phyloP scores from a whole-genome alignment of 2,113 vertebrate species.

The Percina caprodes region DNA sequence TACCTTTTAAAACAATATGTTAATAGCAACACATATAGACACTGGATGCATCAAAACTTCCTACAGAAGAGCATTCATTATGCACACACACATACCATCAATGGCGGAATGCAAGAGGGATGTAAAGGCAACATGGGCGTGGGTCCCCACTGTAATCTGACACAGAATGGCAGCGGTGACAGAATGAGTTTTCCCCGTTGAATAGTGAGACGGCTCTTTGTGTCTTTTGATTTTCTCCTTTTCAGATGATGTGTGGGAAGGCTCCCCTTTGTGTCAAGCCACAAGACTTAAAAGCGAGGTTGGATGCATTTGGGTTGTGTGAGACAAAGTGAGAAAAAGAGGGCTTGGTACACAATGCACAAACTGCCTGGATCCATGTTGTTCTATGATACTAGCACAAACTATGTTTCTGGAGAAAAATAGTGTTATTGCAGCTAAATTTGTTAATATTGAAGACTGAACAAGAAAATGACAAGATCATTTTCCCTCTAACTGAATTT shows the following conservation, averaged over 20 bases:
- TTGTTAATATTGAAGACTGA: slow-evolving; percentile 61
- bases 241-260: slow-evolving; percentile 74
- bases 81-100: slow-evolving; percentile 54
- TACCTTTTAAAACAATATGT: slow-evolving; percentile 20
- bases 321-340: slow-evolving; percentile 29
- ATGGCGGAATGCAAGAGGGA: slow-evolving; percentile 50
- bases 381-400: slow-evolving; percentile 63
- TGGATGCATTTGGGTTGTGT: slow-evolving; percentile 66
- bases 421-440: slow-evolving; percentile 39
- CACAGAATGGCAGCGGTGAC: slow-evolving; percentile 76
- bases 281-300: slow-evolving; percentile 81
- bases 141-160: slow-evolving; percentile 79
- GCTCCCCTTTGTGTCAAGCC: slow-evolving; percentile 83
- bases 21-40: slow-evolving; percentile 22
- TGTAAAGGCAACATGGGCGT: slow-evolving; percentile 65
- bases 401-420: slow-evolving; percentile 57
- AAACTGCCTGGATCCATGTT: slow-evolving; percentile 63
- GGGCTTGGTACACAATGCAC: slow-evolving; percentile 55
- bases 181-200: slow-evolving; percentile 77
- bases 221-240: slow-evolving; percentile 80
- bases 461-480: slow-evolving; percentile 52
- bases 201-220: slow-evolving; percentile 76
- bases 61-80: slow-evolving; percentile 49
- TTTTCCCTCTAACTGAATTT: slow-evolving; percentile 37
- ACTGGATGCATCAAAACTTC: slow-evolving; percentile 5